Percentiles rank a stretch among this genome's conserved stretches.
These are phyloP conservation scores for Hoplodrina blanda DNA, from an alignment of 2,888 invertebrate genomes.

Conservation along the genomic window DNA sequence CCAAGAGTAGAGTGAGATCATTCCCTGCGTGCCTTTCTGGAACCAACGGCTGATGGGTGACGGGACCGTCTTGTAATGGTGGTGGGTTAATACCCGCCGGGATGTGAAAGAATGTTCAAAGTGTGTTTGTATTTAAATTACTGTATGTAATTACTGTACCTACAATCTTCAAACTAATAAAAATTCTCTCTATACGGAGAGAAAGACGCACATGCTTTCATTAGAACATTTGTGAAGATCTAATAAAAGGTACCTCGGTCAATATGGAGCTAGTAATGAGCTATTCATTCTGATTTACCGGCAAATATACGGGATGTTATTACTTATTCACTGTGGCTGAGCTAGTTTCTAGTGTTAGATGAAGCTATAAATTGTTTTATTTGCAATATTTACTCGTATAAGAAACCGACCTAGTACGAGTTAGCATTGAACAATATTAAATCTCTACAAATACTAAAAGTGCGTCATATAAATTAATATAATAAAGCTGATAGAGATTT, in stretches of 20 bases:
- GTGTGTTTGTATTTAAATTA: no score
- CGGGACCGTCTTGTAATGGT: no score
- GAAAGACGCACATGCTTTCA: slow-evolving; percentile 26
- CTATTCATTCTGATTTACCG: slow-evolving; percentile 58
- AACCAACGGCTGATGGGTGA: no score
- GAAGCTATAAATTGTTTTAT: not conserved
- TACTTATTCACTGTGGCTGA: slow-evolving; percentile 17
- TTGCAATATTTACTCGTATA: not conserved
- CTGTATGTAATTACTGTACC: no score
- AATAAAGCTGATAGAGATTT: no score
- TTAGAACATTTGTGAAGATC: slow-evolving; percentile 39
- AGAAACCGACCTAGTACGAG: not conserved
- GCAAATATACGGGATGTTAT: slow-evolving; percentile 35
- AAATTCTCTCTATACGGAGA: slow-evolving; percentile 8
- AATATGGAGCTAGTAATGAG: slow-evolving; percentile 51
- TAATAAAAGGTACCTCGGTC: slow-evolving; percentile 43
- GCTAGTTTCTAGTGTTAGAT: slow-evolving; percentile 4
- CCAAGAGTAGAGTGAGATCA: no score
- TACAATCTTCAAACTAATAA: slow-evolving; percentile 1
- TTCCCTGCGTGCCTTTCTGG: no score
- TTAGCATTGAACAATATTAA: no score
- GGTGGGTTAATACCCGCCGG: no score
- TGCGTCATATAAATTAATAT: no score
- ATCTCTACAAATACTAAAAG: no score
- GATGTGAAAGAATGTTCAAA: no score